Evolutionary conservation across 2,113 vertebrate genomes (phyloP), one percentile per base, ranked within the genome.

Genomic region (Pelecanus crispus): DNA sequence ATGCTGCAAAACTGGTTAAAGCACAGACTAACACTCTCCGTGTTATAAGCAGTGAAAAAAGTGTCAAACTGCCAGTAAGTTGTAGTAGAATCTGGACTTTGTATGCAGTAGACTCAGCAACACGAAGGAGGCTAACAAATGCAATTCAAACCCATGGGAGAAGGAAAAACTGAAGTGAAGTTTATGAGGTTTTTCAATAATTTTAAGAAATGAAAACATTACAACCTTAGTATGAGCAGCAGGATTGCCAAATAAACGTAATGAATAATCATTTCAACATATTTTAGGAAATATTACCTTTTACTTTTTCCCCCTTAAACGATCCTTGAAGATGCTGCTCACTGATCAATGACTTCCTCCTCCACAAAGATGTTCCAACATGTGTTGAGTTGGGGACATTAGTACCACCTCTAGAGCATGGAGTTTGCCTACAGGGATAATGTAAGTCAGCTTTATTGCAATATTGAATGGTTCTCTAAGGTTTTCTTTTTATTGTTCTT

Each of bases 401-500:
- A 92, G 92, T 86, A 97, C 96, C 93, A 96, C 95, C 95, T 94
- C 93, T 90, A 97, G 90, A 96, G 96, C 91, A 89, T 90, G 96
- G 91, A 96, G 96, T 83, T 89, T 95, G 91, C 95, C 88, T 96
- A 94, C 67, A 92, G 94, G 91, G 93, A 96, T 94, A 95, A 94
- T 3, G 81, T 91, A 91, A 97, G 90, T 96, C 95, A 97, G 89
- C 91, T 96, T 95, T 95, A 93, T 96, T 97, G 90, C 92, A 94
- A 94, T 91, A 80, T 28, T 89, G 71, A 97, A 94, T 92, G 81
- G 92, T 59, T 97, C 93, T 94, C 94, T 86, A 94, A 93, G 94
- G 93, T 89, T 94, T 97, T 97, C 95, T 97, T 98, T 97, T 96
- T 97, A 93, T 96, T 92, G 88, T 97, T 96, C 95, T 94, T 95